Base-by-base conservation (phyloP, 1,140 invertebrate species). In the Eumeta japonica region DNA sequence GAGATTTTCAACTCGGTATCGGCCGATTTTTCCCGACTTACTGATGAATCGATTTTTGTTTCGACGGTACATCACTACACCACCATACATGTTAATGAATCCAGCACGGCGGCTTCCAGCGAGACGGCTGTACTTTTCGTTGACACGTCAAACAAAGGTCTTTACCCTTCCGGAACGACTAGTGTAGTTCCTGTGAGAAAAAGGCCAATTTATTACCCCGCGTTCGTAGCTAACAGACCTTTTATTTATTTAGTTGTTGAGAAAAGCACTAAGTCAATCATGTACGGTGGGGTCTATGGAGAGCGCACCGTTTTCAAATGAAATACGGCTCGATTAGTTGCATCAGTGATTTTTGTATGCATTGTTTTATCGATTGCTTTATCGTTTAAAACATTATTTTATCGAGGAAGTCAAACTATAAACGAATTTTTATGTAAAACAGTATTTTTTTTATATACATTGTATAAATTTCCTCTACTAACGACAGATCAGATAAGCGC, bases 21-120 rank as follows among this genome's bases (percentile, higher is more conserved):
- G 10, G 83, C 88, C 0, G 81, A 86, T 53, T 78, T 92, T 3
- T 68, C 80, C 3, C 78, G 79, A 12, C 82, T 90, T 19, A 65
- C 81, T 1, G 56, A 75, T 9, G 63, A 81, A 35, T 52, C 64
- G 20, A 59, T 82, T 35, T 87, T 52, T 57, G 73, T 78, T 55
- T 88, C 56, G 48, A 73, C 56, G 43, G 77, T 76, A 12, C 56
- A 90, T 10, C 90, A 92, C 52, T 87, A 88, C 51, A 84, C 87
- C 10, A 85, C 84, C 52, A 87, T 93, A 50, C 83, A 89, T 54
- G 84, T 92, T 0, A 84, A 87, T 38, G 89, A 92, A 65, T 77
- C 87, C 42, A 89, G 89, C 16, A 89, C 84, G 5, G 79, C 86
- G 11, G 88, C 88, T 5, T 79, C 83, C 4, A 87, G 87, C 0